Evolutionary conservation across 2,113 vertebrate genomes (phyloP).

Genomic region (Clinocottus analis): DNA sequence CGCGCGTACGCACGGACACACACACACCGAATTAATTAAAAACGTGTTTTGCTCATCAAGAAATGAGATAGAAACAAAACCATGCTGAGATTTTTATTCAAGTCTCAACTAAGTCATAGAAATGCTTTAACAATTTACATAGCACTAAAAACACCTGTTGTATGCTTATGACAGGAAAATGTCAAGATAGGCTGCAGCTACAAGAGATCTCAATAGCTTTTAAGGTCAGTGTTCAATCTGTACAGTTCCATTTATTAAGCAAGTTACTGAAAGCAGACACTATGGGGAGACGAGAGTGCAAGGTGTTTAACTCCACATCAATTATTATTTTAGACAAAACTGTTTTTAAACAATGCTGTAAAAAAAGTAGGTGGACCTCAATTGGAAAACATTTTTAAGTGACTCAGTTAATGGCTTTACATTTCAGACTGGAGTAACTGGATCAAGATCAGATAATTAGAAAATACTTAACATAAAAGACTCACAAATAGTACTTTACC

Average conservation of each 20-base stretch:
- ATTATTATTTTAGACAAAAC: constrained; percentile 70
- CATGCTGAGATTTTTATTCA: constrained; percentile 83
- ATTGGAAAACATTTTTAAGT: constrained; percentile 68
- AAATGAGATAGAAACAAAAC: constrained; percentile 56
- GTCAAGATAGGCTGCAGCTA: constrained; percentile 71
- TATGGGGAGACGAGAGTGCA: constrained; percentile 60
- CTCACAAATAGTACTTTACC: constrained; percentile 70
- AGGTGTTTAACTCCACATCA: constrained; percentile 61
- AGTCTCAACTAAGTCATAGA: constrained; percentile 81
- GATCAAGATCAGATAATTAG: constrained; percentile 58
- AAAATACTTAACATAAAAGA: constrained; percentile 67
- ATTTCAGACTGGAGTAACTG: constrained; percentile 63
- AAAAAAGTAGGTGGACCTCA: constrained; percentile 68
- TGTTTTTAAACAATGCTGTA: constrained; percentile 68
- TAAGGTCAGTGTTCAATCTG: constrained; percentile 59
- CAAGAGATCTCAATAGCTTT: constrained; percentile 64
- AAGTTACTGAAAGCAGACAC: constrained; percentile 66
- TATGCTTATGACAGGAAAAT: constrained; percentile 68
- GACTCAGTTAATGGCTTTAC: constrained; percentile 67
- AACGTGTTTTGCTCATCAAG: neutral
- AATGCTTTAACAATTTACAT: constrained; percentile 83
- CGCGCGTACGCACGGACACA: too few species aligned
- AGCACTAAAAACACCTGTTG: constrained; percentile 83
- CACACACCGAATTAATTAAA: neutral
- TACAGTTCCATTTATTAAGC: constrained; percentile 61